Percentiles rank a stretch among this genome's conserved stretches.
Evolutionary conservation across 2,113 vertebrate species (phyloP).

Genomic region (Myrmophylax atrothorax): DNA sequence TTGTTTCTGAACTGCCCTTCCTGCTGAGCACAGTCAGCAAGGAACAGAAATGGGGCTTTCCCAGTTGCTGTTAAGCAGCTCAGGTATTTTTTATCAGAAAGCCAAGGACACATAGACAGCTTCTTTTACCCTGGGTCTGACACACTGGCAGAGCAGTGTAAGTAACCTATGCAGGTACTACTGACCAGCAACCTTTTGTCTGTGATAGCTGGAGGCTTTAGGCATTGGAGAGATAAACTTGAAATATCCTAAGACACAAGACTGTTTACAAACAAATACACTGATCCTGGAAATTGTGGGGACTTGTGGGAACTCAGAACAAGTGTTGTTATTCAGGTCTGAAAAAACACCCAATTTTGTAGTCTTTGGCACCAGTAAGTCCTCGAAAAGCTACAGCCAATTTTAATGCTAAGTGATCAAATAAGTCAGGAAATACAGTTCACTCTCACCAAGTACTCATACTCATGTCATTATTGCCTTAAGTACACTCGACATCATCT

Average conservation of each 20-base stretch:
- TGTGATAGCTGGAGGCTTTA: background rate
- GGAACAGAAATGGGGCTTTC: background rate
- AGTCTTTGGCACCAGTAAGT: background rate
- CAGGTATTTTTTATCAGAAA: background rate
- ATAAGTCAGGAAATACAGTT: background rate
- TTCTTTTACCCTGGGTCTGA: background rate
- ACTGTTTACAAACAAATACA: background rate
- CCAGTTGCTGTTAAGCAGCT: background rate
- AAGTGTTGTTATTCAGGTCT: background rate
- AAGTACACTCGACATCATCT: background rate
- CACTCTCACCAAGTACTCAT: background rate
- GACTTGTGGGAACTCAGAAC: background rate
- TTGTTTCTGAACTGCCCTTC: background rate
- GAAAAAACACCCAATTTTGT: rapidly evolving
- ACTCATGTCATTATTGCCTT: background rate
- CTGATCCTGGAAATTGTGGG: background rate
- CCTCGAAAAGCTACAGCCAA: background rate
- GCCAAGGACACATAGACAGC: background rate
- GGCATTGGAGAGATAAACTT: background rate
- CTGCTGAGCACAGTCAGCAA: background rate
- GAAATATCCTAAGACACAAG: background rate
- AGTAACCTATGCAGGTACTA: background rate
- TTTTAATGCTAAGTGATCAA: background rate
- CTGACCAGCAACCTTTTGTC: background rate
- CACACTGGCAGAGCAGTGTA: background rate